Evolutionary conservation across 1,140 invertebrate genomes (phyloP), one percentile per base, ranked within the genome.

Genomic region (Geopemphigus sp.): DNA sequence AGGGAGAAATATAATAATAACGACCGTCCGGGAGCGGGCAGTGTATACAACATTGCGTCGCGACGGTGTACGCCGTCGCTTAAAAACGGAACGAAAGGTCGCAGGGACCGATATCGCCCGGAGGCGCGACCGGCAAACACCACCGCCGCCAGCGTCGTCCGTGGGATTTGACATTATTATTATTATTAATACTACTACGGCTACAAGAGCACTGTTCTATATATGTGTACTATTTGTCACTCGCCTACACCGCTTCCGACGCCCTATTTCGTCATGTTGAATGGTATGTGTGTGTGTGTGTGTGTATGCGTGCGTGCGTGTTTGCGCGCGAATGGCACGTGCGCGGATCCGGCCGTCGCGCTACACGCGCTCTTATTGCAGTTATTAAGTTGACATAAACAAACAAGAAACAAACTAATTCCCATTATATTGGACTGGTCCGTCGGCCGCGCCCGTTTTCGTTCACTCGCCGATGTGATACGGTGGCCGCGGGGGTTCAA

Each of bases 311-410:
- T 5, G 19, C 19, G 8, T 29, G n/a, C n/a, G 64, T 17, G 73
- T 2, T 11, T 76, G 56, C 47, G 54, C 45, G 56, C 29, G 39
- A 45, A 26, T 57, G 74, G 74, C 74, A 78, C 74, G 74, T 78
- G 68, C 66, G 61, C 61, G 72, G 72, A 1, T 70, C 32, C 72
- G 72, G 72, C 24, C 32, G 64, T 10, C 53, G 56, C 66, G 66
- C 47, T 17, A 5, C n/a, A n/a, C 47, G 15, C 73, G 73, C 54
- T 74, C 72, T 57, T 74, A 63, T 78, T 50, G 74, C 74, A 50
- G 74, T 78, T 78, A 78, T 78, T 78, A 78, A 78, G 74, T 78
- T 78, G 74, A 78, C 74, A 78, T 61, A 78, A 78, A 78, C 74
- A 78, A 78, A 78, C 74, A 63, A 78, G 74, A 63, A 78, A 78